Evolutionary conservation across 2,113 vertebrate genomes (phyloP), one percentile per base, ranked within the genome.

Genomic region (Micromys minutus): DNA sequence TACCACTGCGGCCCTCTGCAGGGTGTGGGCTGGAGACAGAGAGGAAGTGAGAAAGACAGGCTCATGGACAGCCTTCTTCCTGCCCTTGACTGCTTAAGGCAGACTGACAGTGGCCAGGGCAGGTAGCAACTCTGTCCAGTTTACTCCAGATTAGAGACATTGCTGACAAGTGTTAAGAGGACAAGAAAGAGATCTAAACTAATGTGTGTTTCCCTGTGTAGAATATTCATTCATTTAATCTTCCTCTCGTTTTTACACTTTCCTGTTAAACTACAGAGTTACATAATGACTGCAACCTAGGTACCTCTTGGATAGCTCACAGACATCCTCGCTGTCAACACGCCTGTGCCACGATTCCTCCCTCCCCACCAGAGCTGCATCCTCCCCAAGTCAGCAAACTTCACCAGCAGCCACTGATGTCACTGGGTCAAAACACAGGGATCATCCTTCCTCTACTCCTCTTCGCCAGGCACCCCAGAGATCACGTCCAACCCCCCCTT

Each of bases 71-170:
- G 67, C 34, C 17, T n/a, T 17, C 16, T n/a, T 16, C 29, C 12
- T 31, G n/a, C 34, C 45, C 13, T 39, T 61, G 22, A 6, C 15
- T 31, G 39, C 65, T 69, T 3, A 69, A 47, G n/a, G 81, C 61
- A 75, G 42, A 50, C 26, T 65, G 52, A 12, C 8, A 36, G 71
- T 1, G 75, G 45, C 31, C 19, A 75, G 59, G 16, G 22, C 12
- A 13, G 19, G 34, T 24, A 26, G 74, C 7, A 59, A 69, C 17
- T 39, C 86, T 86, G 42, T 52, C 3, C 31, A 39, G 50, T 80
- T 76, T 87, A 31, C 83, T 88, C 76, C 55, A n/a, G 39, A n/a
- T 72, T 36, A 86, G 52, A 89, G 57, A 90, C 96, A 80, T 36
- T 89, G 61, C 19, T 52, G 6, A 2, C 22, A 24, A 71, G n/a